Evolutionary conservation across 2,113 vertebrate genomes (phyloP), one percentile per base, ranked within the genome.

Genomic region (Chitala chitala): DNA sequence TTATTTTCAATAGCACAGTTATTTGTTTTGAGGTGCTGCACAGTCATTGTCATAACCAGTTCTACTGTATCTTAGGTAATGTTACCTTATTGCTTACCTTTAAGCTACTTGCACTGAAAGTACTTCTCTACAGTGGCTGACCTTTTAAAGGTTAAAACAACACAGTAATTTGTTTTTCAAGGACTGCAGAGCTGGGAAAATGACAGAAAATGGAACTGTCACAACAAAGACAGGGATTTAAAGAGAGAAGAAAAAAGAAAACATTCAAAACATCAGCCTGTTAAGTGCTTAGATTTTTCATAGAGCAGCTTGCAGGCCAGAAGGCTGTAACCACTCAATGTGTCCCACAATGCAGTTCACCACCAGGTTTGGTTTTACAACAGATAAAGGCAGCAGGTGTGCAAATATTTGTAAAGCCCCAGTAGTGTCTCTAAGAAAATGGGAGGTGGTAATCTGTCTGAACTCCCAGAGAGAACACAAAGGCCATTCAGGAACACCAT

Each of bases 321-420:
- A 12, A 1, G 64, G 46, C 24, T 22, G 5, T 29, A 51, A 15
- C 20, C 17, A 13, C 17, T 51, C 26, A 26, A 12, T 29, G 46
- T 54, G 81, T 84, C 87, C 87, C 85, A 87, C 76, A 86, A 89
- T 90, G 82, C 88, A 83, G 50, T 61, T 71, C 83, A 82, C 86
- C 84, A 84, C 84, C 80, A 84, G 82, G 84, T 85, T 83, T 80
- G 79, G 75, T 82, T 86, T 81, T 83, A 81, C 78, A 78, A 76
- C 78, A 81, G 77, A 84, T 87, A 89, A 88, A 89, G 83, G 86
- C 73, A 89, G 89, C 89, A 90, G 89, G 89, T 90, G 88, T 90
- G 86, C 86, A 91, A 90, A 91, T 89, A 90, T 82, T 72, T 83
- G 79, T 84, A 77, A 73, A 24, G 22, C 64, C 46, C 64, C 5